Conservation (phyloP, 2,113 vertebrate genomes). For the Lampris incognitus region DNA sequence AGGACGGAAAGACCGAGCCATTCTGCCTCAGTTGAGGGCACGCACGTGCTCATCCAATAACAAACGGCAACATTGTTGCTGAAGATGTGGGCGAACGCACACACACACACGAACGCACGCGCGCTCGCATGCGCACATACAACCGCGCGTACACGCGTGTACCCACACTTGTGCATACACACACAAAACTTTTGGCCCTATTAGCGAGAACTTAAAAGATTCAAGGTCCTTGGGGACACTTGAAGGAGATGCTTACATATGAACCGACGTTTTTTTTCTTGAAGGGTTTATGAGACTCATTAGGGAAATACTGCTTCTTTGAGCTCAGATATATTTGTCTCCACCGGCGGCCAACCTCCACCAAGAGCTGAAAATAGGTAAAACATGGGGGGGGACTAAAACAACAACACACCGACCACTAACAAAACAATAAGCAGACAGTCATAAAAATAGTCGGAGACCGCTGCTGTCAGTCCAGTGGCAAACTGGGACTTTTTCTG, state of each 20-base stretch:
- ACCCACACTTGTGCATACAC: conserved; percentile 13
- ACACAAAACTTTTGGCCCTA: conserved; percentile 69
- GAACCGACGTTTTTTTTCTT: conserved; percentile 64
- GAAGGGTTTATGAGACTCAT: conserved; percentile 63
- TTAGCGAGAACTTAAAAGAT: conserved; percentile 76
- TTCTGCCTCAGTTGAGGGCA: conserved; percentile 79
- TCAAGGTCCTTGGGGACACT: conserved; percentile 60
- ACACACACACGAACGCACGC: conserved; percentile 27
- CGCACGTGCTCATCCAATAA: conserved; percentile 67
- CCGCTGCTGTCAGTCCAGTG: background rate
- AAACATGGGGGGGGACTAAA: background rate
- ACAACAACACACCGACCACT: background rate
- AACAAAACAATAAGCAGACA: background rate
- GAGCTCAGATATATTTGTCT: conserved; percentile 34
- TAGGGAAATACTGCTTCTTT: conserved; percentile 33
- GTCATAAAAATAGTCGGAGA: background rate
- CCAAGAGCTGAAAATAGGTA: conserved; percentile 10
- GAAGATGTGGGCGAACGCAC: conserved; percentile 41
- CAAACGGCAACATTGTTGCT: conserved; percentile 71
- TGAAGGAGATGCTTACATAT: conserved; percentile 62
- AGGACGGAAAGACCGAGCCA: conserved; percentile 68
- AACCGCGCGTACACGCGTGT: background rate
- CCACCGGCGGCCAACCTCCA: conserved; percentile 41
- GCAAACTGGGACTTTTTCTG: background rate
- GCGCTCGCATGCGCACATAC: conserved; percentile 39